phyloP scores from a whole-genome alignment of 1,140 invertebrate genomes.

The Eueides isabella region DNA sequence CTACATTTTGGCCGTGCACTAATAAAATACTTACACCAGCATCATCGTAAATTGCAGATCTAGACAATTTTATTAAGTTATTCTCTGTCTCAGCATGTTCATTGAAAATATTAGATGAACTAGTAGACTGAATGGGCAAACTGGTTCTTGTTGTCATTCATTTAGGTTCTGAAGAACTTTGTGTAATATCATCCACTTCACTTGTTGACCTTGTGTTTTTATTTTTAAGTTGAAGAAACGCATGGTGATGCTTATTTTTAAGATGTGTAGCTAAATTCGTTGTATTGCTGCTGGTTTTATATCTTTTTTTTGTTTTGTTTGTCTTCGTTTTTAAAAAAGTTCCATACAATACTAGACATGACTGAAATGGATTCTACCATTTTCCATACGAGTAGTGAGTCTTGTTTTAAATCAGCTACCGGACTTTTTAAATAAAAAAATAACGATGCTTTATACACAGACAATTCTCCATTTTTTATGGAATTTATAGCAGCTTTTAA shows the following conservation, averaged over 20 bases:
- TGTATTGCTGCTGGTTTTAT: conserved; percentile 16
- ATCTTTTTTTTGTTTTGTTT: conserved; percentile 9
- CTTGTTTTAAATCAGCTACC: no score
- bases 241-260: conserved; percentile 13
- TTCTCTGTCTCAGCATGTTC: conserved; percentile 12
- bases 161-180: no score
- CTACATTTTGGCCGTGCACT: conserved; percentile 16
- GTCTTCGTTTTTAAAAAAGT: conserved; percentile 21
- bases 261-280: conserved; percentile 10
- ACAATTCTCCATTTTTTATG: no score
- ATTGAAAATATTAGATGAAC: background rate
- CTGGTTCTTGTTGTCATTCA: conserved; percentile 9
- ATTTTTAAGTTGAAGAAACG: conserved; percentile 13
- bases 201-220: conserved; percentile 7
- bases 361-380: no score
- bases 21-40: conserved; percentile 28
- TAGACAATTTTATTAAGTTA: conserved; percentile 19
- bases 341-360: conserved; percentile 17
- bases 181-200: conserved; percentile 16
- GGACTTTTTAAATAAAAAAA: no score
- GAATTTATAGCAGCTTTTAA: no score
- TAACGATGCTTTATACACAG: no score
- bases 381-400: no score
- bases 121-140: background rate
- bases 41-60: conserved; percentile 22